These are phyloP conservation scores for Phoenicopterus ruber DNA, from an alignment of 2,113 vertebrate species.

Conservation along the genomic window DNA sequence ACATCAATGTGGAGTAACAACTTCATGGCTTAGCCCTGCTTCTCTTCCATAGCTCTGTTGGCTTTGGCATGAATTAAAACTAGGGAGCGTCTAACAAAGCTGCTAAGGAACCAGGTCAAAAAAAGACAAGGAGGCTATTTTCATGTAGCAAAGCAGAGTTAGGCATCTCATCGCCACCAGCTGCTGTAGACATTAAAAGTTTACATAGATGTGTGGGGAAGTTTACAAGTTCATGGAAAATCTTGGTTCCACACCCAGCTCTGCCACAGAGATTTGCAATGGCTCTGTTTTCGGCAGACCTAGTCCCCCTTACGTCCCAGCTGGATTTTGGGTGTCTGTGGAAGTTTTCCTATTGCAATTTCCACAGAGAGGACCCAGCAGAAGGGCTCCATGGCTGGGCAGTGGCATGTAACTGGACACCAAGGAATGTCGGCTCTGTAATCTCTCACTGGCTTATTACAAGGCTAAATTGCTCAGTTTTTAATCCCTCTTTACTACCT, in stretches of 20 bases:
- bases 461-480: neutral
- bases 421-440: fast-evolving
- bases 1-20: neutral
- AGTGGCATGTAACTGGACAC: neutral
- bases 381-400: neutral
- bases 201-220: neutral
- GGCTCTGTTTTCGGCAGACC: neutral
- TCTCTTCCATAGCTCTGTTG: neutral
- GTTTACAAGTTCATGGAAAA: neutral
- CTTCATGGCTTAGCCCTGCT: neutral
- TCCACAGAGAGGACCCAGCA: neutral
- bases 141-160: neutral
- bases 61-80: neutral
- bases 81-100: neutral
- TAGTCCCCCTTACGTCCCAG: fast-evolving
- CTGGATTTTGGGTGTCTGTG: neutral
- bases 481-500: neutral
- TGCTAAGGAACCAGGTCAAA: neutral
- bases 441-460: neutral
- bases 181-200: neutral
- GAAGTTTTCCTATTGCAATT: neutral
- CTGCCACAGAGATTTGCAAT: neutral
- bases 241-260: neutral
- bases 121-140: neutral
- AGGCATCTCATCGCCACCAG: neutral